phyloP scores from a whole-genome alignment of 1,140 invertebrate species.

The Apolygus lucorum region DNA sequence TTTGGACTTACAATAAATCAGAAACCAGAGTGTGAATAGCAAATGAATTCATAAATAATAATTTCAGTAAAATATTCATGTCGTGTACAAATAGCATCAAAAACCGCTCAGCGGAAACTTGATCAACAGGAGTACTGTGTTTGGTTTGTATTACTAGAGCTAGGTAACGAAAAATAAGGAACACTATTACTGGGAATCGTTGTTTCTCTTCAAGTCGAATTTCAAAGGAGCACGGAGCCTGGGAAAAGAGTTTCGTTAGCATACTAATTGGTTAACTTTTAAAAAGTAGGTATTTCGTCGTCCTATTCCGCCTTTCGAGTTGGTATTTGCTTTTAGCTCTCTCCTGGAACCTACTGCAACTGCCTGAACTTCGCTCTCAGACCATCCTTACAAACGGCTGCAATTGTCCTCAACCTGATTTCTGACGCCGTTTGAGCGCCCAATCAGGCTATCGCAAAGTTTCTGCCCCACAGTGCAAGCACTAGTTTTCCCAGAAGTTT shows the following conservation, averaged over 20 bases:
- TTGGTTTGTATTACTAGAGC: too few species aligned
- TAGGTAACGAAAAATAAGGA: too few species aligned
- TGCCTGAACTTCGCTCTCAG: not conserved
- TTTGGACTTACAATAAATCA: too few species aligned
- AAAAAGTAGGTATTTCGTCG: not conserved
- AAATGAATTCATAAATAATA: too few species aligned
- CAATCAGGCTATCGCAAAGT: not conserved
- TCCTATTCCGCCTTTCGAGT: not conserved
- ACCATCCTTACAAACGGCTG: not conserved
- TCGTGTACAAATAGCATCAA: too few species aligned
- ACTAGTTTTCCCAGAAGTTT: too few species aligned
- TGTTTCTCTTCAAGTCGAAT: not conserved
- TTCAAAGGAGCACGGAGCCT: not conserved
- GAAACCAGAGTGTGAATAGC: too few species aligned
- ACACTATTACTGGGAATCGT: not conserved
- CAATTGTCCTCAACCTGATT: not conserved
- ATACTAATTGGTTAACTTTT: conserved; percentile 5
- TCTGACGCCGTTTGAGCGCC: not conserved
- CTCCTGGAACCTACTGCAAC: not conserved
- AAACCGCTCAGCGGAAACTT: too few species aligned
- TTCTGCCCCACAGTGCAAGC: not conserved
- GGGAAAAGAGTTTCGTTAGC: conserved; percentile 5
- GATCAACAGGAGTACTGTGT: too few species aligned
- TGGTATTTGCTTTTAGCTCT: not conserved
- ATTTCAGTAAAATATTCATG: too few species aligned